phyloP scores from a whole-genome alignment of 2,113 vertebrate genomes.

The Ornithorhynchus anatinus region DNA sequence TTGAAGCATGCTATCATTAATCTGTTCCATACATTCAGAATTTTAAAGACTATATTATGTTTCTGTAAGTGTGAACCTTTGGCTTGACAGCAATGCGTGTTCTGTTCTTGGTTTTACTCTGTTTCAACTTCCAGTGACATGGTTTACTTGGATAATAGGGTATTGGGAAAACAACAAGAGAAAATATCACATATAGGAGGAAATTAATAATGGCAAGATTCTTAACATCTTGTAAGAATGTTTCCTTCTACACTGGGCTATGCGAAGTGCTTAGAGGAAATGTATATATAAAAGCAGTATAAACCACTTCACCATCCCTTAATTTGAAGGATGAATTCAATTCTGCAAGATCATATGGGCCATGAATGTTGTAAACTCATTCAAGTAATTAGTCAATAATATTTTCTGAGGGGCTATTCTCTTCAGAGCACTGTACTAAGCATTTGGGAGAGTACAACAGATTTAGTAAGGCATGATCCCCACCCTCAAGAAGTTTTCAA shows the following conservation, averaged over 20 bases:
- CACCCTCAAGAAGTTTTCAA: no score
- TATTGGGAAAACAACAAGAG: not conserved
- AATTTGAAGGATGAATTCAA: no score
- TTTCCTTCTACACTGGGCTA: not conserved
- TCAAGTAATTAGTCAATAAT: no score
- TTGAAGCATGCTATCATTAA: not conserved
- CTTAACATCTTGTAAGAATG: not conserved
- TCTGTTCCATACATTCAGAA: not conserved
- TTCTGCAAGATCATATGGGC: no score
- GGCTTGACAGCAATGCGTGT: not conserved
- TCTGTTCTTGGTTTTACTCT: not conserved
- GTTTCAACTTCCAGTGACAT: not conserved
- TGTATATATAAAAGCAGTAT: not conserved
- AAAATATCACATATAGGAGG: not conserved
- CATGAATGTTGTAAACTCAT: no score
- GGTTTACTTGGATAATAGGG: not conserved
- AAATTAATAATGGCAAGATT: not conserved
- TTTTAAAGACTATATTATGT: constrained; percentile 1
- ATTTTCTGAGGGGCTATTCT: no score
- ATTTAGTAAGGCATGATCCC: no score
- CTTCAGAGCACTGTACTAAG: no score
- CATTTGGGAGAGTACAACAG: no score
- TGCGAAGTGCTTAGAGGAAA: not conserved
- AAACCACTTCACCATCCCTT: no score
- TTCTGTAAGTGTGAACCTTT: not conserved